Percentiles rank a stretch among this genome's conserved stretches.
Conservation (phyloP, 1,140 invertebrate species). For the Asbolus verrucosus region DNA sequence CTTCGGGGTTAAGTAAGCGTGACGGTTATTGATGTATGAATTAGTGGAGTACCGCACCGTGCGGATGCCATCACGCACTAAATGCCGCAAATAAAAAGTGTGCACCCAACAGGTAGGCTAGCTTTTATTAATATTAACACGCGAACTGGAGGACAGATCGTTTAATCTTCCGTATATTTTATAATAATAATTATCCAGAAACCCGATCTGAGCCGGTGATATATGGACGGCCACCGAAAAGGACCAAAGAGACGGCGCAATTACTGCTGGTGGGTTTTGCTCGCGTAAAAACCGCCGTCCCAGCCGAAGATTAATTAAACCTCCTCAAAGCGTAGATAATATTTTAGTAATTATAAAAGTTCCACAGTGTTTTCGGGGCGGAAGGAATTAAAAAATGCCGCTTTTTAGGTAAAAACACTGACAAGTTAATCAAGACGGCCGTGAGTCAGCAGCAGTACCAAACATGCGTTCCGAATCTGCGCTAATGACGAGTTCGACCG, state of each 20-base stretch:
- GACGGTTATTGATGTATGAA: no score
- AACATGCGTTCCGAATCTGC: slow-evolving; percentile 58
- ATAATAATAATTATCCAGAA: no score
- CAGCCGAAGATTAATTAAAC: slow-evolving; percentile 43
- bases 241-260: slow-evolving; percentile 32
- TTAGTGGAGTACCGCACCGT: background rate
- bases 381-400: slow-evolving; percentile 57
- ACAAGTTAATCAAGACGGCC: slow-evolving; percentile 61
- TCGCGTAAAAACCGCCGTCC: slow-evolving; percentile 11
- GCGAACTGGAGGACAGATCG: no score
- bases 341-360: slow-evolving; percentile 56
- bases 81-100: no score
- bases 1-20: no score
- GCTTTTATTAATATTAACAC: no score
- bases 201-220: no score
- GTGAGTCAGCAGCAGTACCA: slow-evolving; percentile 60
- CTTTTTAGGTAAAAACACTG: slow-evolving; percentile 61
- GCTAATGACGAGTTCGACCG: slow-evolving; percentile 55
- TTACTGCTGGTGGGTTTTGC: slow-evolving; percentile 13
- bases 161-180: no score
- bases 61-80: no score
- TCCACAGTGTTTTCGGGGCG: slow-evolving; percentile 43
- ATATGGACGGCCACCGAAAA: no score
- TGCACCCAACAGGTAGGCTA: no score
- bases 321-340: slow-evolving; percentile 54